Conservation (phyloP, 2,888 invertebrate genomes). For the Acrocyrtus sp. region DNA sequence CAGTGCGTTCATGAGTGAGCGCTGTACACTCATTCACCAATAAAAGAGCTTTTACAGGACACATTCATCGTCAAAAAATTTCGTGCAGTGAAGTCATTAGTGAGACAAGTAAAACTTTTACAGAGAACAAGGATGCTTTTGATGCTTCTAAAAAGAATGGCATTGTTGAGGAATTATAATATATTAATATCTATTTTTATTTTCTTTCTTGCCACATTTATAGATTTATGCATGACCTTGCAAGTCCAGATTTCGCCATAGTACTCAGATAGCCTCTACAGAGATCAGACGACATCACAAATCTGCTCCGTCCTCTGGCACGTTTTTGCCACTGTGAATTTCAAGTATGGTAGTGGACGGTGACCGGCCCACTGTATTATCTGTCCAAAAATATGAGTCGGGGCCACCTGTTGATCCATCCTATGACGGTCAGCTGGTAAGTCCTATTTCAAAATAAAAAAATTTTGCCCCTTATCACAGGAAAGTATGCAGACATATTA, state of each 20-base stretch:
- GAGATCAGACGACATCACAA: conserved; percentile 4
- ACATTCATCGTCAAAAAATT: too few relatives aligned
- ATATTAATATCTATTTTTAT: neutral
- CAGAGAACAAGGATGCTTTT: neutral
- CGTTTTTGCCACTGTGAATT: conserved; percentile 39
- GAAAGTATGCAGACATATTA: too few relatives aligned
- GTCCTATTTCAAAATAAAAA: conserved; percentile 16
- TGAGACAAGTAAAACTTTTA: too few relatives aligned
- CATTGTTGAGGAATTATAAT: neutral
- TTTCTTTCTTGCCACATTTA: conserved; percentile 23
- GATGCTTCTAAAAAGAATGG: neutral
- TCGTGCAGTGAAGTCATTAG: too few relatives aligned
- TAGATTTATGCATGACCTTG: conserved; percentile 59
- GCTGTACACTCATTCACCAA: too few relatives aligned
- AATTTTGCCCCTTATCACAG: neutral
- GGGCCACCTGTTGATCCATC: conserved; percentile 63
- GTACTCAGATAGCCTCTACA: conserved; percentile 24
- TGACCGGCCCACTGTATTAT: conserved; percentile 63
- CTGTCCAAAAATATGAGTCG: conserved; percentile 64
- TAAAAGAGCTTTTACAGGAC: too few relatives aligned
- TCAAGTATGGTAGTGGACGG: conserved; percentile 63
- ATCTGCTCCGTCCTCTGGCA: conserved; percentile 5
- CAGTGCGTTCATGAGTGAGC: too few relatives aligned
- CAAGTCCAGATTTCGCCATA: conserved; percentile 61
- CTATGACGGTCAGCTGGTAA: conserved; percentile 63